Evolutionary conservation across 2,113 vertebrate species (phyloP).

Genomic region (Pantherophis guttatus): DNA sequence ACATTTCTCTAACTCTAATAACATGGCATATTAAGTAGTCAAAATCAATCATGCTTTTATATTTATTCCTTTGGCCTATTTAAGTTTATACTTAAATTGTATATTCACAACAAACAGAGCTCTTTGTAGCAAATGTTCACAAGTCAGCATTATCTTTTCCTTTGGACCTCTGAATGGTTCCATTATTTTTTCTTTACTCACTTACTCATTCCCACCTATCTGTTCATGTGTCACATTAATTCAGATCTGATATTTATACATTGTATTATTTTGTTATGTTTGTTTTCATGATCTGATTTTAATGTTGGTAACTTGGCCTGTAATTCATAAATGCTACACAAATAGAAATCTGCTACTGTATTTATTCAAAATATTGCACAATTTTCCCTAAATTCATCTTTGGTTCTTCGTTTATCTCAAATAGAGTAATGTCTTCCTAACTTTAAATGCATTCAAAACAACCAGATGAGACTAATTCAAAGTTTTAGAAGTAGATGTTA

Average conservation of each 20-base stretch:
- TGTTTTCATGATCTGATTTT: background rate
- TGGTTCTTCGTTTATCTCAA: background rate
- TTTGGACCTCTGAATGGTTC: background rate
- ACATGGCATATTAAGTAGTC: background rate
- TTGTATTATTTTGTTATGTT: background rate
- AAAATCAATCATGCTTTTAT: background rate
- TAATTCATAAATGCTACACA: background rate
- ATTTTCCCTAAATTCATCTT: background rate
- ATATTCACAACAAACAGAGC: background rate
- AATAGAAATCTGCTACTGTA: background rate
- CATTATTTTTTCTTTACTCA: background rate
- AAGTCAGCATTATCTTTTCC: background rate
- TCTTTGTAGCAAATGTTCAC: background rate
- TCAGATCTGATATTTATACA: background rate
- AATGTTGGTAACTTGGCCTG: background rate
- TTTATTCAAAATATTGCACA: background rate
- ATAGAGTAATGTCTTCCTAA: background rate
- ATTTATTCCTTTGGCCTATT: background rate
- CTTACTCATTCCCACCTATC: background rate
- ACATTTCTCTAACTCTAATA: background rate
- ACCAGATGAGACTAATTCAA: background rate
- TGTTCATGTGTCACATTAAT: background rate
- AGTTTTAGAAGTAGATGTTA: background rate
- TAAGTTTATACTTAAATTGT: background rate
- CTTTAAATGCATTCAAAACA: background rate